These are phyloP conservation scores for Lithophane ornitopus DNA, from an alignment of 2,888 invertebrate genomes.

Conservation along the genomic window DNA sequence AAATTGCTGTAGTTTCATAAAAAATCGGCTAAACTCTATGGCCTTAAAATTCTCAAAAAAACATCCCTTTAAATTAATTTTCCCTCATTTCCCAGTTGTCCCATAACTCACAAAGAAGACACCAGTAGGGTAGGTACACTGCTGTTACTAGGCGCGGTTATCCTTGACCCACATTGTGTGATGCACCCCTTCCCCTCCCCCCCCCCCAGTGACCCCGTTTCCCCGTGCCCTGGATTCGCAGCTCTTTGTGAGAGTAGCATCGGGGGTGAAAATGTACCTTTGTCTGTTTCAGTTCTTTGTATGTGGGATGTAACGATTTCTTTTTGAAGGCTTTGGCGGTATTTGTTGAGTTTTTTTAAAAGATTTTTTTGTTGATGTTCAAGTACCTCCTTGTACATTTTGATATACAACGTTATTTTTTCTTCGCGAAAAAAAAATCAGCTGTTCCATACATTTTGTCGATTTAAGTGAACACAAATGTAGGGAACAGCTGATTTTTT, in stretches of 20 bases:
- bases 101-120: conserved; percentile 10
- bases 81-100: background rate
- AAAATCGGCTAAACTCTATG: too few species aligned
- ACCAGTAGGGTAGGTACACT: background rate
- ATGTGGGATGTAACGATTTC: background rate
- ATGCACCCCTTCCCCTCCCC: conserved; percentile 52
- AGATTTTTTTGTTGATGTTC: too few species aligned
- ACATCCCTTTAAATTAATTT: background rate
- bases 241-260: conserved; percentile 24
- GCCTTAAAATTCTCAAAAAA: background rate
- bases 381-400: too few species aligned
- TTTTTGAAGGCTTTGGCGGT: background rate
- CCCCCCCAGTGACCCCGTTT: conserved; percentile 41
- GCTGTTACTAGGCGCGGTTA: conserved; percentile 42
- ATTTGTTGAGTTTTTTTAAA: background rate
- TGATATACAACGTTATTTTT: too few species aligned
- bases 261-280: conserved; percentile 19
- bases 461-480: too few species aligned
- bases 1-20: too few species aligned
- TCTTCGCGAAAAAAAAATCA: too few species aligned
- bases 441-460: too few species aligned
- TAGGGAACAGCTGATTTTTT: too few species aligned
- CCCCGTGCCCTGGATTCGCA: conserved; percentile 33
- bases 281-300: conserved; percentile 19
- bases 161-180: conserved; percentile 59